phyloP scores from a whole-genome alignment of 2,113 vertebrate species.

The Coturnix japonica region DNA sequence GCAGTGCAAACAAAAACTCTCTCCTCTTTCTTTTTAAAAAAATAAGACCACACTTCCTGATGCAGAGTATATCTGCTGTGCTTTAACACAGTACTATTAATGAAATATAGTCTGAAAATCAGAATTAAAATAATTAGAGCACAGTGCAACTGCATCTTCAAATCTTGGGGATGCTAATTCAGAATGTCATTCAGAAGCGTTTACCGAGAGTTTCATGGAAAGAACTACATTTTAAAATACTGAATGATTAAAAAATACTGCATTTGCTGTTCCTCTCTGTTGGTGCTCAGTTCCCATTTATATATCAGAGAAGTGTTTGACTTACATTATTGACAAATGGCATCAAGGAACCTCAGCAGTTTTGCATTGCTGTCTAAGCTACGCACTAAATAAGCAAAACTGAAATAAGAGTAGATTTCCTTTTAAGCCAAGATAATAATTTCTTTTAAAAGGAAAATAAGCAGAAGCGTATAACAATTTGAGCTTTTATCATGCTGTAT shows the following conservation, averaged over 20 bases:
- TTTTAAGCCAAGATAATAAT: not conserved
- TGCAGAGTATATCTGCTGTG: constrained; percentile 28
- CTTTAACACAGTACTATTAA: constrained; percentile 53
- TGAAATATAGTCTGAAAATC: constrained; percentile 50
- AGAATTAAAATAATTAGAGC: constrained; percentile 59
- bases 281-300: not conserved
- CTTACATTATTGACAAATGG: not conserved
- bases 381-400: not conserved
- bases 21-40: not conserved
- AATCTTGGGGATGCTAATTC: constrained; percentile 52
- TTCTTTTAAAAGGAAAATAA: not conserved
- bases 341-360: not conserved
- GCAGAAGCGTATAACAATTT: not conserved
- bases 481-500: not conserved
- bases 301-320: not conserved
- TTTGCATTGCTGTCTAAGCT: not conserved
- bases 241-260: not conserved
- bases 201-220: not conserved
- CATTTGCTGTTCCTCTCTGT: not conserved
- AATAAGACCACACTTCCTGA: constrained; percentile 26
- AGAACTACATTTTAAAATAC: not conserved
- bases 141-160: constrained; percentile 43
- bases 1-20: not conserved
- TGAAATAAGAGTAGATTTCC: not conserved
- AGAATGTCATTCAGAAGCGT: constrained; percentile 26